A percentile compares a stretch with the other conserved stretches of the same genome.
Evolutionary conservation across 1,140 invertebrate species (phyloP).

Genomic region (Drosophila setifemur): DNA sequence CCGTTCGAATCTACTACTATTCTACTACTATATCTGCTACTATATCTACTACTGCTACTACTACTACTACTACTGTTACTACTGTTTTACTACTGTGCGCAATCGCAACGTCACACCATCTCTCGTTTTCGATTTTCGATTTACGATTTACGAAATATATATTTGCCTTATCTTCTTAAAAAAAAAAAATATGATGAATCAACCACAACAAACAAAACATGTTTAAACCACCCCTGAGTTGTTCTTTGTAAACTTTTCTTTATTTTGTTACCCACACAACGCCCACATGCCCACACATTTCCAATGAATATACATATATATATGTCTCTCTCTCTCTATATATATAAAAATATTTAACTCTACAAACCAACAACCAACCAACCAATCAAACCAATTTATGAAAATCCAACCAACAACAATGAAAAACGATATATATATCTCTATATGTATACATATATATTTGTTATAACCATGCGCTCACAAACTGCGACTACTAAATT

Average conservation of each 20-base stretch:
- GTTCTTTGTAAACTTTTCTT: not conserved
- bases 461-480: slow-evolving; percentile 64
- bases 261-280: not conserved
- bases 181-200: slow-evolving; percentile 12
- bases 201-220: slow-evolving; percentile 10
- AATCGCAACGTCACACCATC: slow-evolving; percentile 15
- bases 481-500: slow-evolving; percentile 66
- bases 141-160: slow-evolving; percentile 35
- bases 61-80: slow-evolving; percentile 26
- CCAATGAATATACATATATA: not conserved
- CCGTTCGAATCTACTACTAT: slow-evolving; percentile 34
- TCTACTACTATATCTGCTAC: slow-evolving; percentile 28
- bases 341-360: not conserved
- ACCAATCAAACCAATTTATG: not conserved
- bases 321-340: not conserved
- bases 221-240: not conserved
- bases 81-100: slow-evolving; percentile 19
- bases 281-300: not conserved
- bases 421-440: slow-evolving; percentile 49
- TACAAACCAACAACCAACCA: slow-evolving; percentile 10
- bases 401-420: slow-evolving; percentile 9
- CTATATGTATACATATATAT: slow-evolving; percentile 50
- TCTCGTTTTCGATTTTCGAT: not conserved
- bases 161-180: too few species aligned
- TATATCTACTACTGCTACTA: slow-evolving; percentile 24